Conservation (phyloP, 2,888 invertebrate species). For the Scrobipalpa atriplicella region DNA sequence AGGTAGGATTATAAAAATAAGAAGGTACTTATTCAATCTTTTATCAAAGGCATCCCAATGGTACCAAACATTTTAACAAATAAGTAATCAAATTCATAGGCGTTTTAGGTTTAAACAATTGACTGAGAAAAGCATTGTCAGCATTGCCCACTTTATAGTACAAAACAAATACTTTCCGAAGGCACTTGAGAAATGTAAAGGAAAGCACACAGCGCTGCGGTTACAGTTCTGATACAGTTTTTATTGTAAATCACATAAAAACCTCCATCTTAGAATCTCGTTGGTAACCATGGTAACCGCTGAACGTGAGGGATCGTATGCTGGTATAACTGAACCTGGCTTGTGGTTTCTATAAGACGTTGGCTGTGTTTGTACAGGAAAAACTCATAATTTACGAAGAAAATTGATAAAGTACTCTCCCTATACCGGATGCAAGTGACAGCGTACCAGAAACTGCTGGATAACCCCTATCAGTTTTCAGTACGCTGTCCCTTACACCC, state of each 20-base stretch:
- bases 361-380: not conserved
- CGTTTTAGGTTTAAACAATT: too few relatives aligned
- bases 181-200: conserved; percentile 28
- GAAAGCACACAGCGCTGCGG: conserved; percentile 67
- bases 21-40: too few relatives aligned
- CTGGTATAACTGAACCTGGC: conserved; percentile 15
- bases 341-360: conserved; percentile 3
- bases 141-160: not conserved
- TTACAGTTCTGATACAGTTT: conserved; percentile 66
- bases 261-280: conserved; percentile 49
- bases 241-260: conserved; percentile 63
- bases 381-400: not conserved
- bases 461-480: too few relatives aligned
- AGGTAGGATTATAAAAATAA: too few relatives aligned
- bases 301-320: conserved; percentile 57
- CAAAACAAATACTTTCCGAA: too few relatives aligned
- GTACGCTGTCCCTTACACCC: too few relatives aligned
- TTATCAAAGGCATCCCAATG: too few relatives aligned
- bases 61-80: too few relatives aligned
- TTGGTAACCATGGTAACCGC: conserved; percentile 51
- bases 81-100: too few relatives aligned
- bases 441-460: too few relatives aligned
- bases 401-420: not conserved
- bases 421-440: too few relatives aligned
- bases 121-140: not conserved